These are phyloP conservation scores for Polyergus mexicanus DNA, from an alignment of 1,140 invertebrate genomes.

Conservation along the genomic window DNA sequence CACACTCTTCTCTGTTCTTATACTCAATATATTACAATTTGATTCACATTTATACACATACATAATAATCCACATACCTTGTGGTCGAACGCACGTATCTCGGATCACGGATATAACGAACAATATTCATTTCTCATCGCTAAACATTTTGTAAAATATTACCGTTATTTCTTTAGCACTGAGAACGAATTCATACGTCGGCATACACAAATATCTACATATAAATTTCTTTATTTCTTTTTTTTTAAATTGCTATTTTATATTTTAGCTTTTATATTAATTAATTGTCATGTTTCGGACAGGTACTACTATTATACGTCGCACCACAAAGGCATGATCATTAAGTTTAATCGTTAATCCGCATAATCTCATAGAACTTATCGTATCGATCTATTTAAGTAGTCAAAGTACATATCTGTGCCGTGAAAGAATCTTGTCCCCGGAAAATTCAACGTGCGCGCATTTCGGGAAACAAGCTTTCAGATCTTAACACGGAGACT, in stretches of 20 bases:
- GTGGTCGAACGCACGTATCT: conserved; percentile 18
- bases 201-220: conserved; percentile 26
- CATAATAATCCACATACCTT: conserved; percentile 20
- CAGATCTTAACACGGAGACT: conserved; percentile 9
- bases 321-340: conserved; percentile 54
- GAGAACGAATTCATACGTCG: conserved; percentile 28
- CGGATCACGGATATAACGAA: conserved; percentile 24
- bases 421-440: neutral
- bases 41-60: conserved; percentile 56
- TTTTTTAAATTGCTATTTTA: conserved; percentile 31
- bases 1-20: neutral
- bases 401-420: conserved; percentile 37
- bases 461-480: neutral
- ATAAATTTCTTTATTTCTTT: conserved; percentile 1
- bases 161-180: neutral
- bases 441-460: conserved; percentile 6
- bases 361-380: conserved; percentile 5
- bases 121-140: conserved; percentile 27
- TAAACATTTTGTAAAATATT: conserved; percentile 37
- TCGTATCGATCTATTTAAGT: conserved; percentile 40
- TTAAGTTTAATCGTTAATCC: conserved; percentile 20
- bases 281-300: conserved; percentile 56
- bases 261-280: conserved; percentile 51
- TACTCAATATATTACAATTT: conserved; percentile 54
- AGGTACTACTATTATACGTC: conserved; percentile 58